These are phyloP conservation scores for Aphelinus atriplicis DNA, from an alignment of 1,140 invertebrate species.

Conservation along the genomic window DNA sequence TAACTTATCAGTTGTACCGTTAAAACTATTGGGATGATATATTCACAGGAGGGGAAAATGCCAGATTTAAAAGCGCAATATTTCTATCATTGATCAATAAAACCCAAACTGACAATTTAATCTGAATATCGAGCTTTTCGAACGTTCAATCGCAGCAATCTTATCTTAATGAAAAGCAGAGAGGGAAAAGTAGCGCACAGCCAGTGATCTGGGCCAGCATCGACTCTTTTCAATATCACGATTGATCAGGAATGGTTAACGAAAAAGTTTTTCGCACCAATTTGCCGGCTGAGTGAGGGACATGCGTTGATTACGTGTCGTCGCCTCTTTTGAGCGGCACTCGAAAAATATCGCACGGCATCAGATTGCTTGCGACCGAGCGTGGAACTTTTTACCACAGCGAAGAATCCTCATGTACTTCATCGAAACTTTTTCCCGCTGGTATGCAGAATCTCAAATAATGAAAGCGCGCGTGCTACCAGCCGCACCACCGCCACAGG, in stretches of 20 bases:
- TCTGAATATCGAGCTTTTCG: no score
- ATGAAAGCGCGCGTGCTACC: neutral
- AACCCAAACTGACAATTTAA: no score
- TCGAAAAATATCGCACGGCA: neutral
- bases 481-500: no score
- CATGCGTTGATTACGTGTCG: neutral
- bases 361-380: neutral
- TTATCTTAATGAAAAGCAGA: no score
- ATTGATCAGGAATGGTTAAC: neutral
- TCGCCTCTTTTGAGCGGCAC: neutral
- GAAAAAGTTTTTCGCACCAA: constrained; percentile 13
- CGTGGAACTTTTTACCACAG: neutral
- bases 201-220: no score
- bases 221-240: neutral
- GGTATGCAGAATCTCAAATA: neutral
- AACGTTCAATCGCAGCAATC: no score
- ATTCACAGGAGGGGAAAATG: no score
- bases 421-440: neutral
- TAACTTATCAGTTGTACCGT: no score
- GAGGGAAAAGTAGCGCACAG: no score
- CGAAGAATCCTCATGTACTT: neutral
- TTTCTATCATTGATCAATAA: no score
- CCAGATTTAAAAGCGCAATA: no score
- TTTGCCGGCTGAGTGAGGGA: neutral
- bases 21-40: no score